phyloP scores from a whole-genome alignment of 1,140 invertebrate species.

The Penaeus indicus region DNA sequence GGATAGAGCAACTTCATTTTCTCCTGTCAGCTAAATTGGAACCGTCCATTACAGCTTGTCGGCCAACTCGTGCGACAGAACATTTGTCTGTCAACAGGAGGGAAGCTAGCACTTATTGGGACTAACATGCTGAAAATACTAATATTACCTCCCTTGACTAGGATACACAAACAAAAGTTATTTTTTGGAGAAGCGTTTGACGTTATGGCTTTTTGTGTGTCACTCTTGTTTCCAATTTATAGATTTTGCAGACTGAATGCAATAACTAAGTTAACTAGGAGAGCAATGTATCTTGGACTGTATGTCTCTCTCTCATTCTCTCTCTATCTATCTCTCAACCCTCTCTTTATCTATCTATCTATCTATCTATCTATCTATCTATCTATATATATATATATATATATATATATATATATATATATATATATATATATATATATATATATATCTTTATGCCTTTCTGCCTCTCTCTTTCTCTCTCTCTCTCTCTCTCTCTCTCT shows the following conservation, averaged over 20 bases:
- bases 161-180: background rate
- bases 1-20: conserved; percentile 39
- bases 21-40: conserved; percentile 51
- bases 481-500: too few relatives aligned
- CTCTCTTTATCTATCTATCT: background rate
- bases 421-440: too few relatives aligned
- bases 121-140: conserved; percentile 40
- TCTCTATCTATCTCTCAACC: background rate
- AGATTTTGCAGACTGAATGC: too few relatives aligned
- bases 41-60: conserved; percentile 31
- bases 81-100: conserved; percentile 41
- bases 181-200: too few relatives aligned
- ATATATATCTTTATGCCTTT: too few relatives aligned
- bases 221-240: too few relatives aligned
- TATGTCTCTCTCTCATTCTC: too few relatives aligned
- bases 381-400: background rate
- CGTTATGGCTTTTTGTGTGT: too few relatives aligned
- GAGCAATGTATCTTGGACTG: too few relatives aligned
- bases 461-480: too few relatives aligned
- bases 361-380: background rate
- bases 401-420: conserved; percentile 29
- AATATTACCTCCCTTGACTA: conserved; percentile 21
- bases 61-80: conserved; percentile 10
- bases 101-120: conserved; percentile 39
- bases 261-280: too few relatives aligned